Conservation (phyloP, 2,113 vertebrate species). For the Corvus moneduloides region DNA sequence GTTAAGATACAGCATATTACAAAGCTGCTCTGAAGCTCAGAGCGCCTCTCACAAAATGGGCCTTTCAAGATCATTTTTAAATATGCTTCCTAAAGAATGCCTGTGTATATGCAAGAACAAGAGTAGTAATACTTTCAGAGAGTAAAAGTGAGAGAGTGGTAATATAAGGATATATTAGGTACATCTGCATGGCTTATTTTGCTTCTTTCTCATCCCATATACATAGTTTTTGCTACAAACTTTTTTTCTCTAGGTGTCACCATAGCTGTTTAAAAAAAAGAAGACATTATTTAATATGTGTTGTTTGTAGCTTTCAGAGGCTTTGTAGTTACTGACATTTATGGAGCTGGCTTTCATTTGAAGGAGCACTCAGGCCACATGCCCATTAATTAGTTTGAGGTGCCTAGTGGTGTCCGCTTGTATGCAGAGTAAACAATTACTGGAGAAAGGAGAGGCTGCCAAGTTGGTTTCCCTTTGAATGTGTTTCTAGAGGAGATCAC, state of each 20-base stretch:
- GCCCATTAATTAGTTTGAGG: not conserved
- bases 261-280: not conserved
- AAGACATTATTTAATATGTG: rapidly evolving
- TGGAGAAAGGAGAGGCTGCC: not conserved
- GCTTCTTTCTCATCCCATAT: not conserved
- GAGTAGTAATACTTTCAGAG: not conserved
- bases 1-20: not conserved
- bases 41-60: not conserved
- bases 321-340: not conserved
- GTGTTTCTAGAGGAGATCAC: not conserved
- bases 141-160: not conserved
- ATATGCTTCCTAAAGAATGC: not conserved
- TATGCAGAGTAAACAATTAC: not conserved
- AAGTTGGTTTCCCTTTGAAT: not conserved
- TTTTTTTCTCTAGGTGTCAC: not conserved
- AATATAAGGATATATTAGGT: not conserved
- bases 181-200: not conserved
- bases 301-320: not conserved
- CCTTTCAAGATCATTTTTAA: not conserved
- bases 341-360: not conserved
- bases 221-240: not conserved
- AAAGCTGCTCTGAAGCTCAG: not conserved
- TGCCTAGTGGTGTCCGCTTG: not conserved
- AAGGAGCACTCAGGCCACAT: not conserved
- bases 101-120: not conserved